Evolutionary conservation across 2,888 invertebrate genomes (phyloP).

Genomic region (Pristionchus entomophagus): DNA sequence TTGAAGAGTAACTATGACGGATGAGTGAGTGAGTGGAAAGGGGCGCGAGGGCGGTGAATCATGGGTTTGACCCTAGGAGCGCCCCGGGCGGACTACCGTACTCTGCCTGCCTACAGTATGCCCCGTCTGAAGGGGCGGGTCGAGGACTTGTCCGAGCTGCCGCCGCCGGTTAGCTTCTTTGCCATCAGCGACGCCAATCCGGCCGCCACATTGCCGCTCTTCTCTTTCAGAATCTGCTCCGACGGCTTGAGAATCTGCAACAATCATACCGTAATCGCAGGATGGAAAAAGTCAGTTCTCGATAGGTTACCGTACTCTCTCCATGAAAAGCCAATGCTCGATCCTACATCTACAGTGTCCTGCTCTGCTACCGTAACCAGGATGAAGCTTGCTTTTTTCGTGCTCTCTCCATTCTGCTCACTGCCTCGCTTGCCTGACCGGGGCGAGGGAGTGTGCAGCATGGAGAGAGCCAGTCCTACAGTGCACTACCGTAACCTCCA

Average conservation of each 20-base stretch:
- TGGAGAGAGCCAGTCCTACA: too few species aligned
- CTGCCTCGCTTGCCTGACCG: too few species aligned
- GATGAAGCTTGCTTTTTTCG: too few species aligned
- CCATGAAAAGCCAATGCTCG: too few species aligned
- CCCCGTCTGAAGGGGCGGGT: conserved; percentile 11
- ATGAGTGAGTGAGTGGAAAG: too few species aligned
- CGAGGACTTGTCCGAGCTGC: conserved; percentile 29
- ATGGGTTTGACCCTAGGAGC: conserved; percentile 34
- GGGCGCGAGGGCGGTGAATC: too few species aligned
- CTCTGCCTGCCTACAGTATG: conserved; percentile 33
- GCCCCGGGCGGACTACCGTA: background rate
- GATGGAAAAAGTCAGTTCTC: background rate
- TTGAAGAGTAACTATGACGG: background rate
- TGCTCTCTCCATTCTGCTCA: too few species aligned
- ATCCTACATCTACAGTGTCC: too few species aligned
- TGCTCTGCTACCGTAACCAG: too few species aligned
- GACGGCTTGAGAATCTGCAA: conserved; percentile 48
- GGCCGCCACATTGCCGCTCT: conserved; percentile 33
- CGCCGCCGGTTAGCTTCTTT: conserved; percentile 30
- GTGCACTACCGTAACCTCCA: too few species aligned
- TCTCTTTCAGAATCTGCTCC: conserved; percentile 44
- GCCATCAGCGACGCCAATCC: conserved; percentile 33
- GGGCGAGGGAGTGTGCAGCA: too few species aligned
- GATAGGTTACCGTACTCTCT: background rate
- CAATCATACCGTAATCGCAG: background rate